These are phyloP conservation scores for Druon quercuslanigerum DNA, from an alignment of 1,140 invertebrate species.

Conservation along the genomic window DNA sequence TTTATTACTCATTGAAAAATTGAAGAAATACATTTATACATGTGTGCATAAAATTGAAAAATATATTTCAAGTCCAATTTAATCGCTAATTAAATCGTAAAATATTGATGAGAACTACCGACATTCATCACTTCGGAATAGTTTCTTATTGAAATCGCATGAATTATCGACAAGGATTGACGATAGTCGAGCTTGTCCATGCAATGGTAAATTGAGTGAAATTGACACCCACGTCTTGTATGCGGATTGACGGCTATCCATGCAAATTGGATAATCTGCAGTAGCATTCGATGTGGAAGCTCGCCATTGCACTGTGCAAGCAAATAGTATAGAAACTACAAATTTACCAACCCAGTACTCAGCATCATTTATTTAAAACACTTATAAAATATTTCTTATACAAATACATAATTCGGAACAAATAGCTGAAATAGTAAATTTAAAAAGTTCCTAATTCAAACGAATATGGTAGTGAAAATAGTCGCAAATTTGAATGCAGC, in stretches of 20 bases:
- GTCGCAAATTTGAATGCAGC: too few species aligned
- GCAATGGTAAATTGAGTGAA: constrained; percentile 25
- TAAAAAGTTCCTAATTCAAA: too few species aligned
- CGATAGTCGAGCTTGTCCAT: constrained; percentile 1
- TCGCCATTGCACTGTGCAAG: constrained; percentile 11
- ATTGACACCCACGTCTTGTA: constrained; percentile 28
- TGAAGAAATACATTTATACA: too few species aligned
- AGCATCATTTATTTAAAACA: not conserved
- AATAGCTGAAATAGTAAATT: not conserved
- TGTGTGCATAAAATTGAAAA: too few species aligned
- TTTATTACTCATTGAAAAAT: too few species aligned
- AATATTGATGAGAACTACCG: too few species aligned
- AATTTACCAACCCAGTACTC: not conserved
- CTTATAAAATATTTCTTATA: not conserved
- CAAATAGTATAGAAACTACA: not conserved
- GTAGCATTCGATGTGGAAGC: not conserved
- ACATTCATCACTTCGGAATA: too few species aligned
- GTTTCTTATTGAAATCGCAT: not conserved
- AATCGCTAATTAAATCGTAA: too few species aligned
- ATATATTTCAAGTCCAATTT: too few species aligned
- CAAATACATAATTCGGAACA: not conserved
- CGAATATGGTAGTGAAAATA: too few species aligned
- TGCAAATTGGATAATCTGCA: constrained; percentile 25
- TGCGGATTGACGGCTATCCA: constrained; percentile 26
- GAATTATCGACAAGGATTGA: not conserved